Base-by-base conservation (phyloP, 2,113 vertebrate genomes). In the Zootoca vivipara region DNA sequence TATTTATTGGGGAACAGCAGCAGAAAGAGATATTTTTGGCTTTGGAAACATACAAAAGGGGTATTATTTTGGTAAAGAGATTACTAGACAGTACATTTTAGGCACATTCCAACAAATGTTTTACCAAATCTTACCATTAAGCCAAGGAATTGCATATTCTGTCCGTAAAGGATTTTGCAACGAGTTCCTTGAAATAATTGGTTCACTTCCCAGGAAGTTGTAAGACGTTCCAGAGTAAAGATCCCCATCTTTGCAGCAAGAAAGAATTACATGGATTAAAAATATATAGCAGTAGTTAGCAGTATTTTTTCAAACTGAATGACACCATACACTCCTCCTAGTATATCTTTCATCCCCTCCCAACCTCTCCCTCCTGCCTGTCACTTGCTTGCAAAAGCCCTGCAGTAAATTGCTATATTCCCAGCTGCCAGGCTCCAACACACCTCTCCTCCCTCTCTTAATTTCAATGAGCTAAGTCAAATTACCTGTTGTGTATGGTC, bases 171-270 rank as follows among this genome's bases (percentile, higher is more conserved):
- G 97, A 74, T 97, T 97, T 87, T 98, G 97, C n/a, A 96, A 96
- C 9, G 98, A 98, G 87, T 98, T 98, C 89, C 98, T 97, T 90
- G 97, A 98, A 95, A 99, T 99, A 93, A 99, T 98, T 1, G 98
- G 98, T 87, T 99, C 98, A 15, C 98, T 99, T 91, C 99, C 99
- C 94, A 99, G 94, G 91, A 99, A 99, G 94, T 99, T 99, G 81
- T 98, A 99, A 0, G 97, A 97, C 0, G 99, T 99, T 85, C 98
- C 99, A 0, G 99, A 98, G 93, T 99, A 99, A 77, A 99, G 97
- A 80, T 98, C 98, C 67, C 98, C 98, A 92, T 99, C 99, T 99
- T 96, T 86, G 91, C 79, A 26, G 93, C 2, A 89, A 88, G 28
- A 35, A 15, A 83, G 77, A 18, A 83, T 52, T 24, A 22, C 26